phyloP scores from a whole-genome alignment of 1,140 invertebrate species.

The Habropoda laboriosa region DNA sequence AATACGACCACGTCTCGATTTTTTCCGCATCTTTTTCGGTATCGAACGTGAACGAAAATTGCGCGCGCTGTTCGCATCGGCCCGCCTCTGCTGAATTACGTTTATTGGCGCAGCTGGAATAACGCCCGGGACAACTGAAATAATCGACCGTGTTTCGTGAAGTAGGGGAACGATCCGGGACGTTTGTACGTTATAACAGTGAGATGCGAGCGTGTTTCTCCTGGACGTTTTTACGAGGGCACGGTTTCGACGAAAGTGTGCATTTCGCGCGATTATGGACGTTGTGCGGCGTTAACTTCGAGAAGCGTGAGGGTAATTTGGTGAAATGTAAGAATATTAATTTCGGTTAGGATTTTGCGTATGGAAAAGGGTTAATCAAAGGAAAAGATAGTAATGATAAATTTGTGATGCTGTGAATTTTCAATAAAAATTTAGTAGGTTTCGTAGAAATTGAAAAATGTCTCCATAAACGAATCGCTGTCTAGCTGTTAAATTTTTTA shows the following conservation, averaged over 20 bases:
- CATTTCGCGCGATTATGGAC: slow-evolving; percentile 18
- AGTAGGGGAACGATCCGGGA: too few species aligned
- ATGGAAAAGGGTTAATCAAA: too few species aligned
- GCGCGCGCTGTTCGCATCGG: neutral
- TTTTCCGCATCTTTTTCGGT: slow-evolving; percentile 31
- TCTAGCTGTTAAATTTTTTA: too few species aligned
- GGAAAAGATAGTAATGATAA: too few species aligned
- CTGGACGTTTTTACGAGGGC: slow-evolving; percentile 26
- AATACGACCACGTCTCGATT: slow-evolving; percentile 39
- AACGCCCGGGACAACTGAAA: neutral
- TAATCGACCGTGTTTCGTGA: neutral
- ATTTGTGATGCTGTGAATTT: too few species aligned
- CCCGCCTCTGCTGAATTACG: slow-evolving; percentile 24
- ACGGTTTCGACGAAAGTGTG: slow-evolving; percentile 1
- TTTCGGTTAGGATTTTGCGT: too few species aligned
- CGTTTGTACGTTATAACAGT: slow-evolving; percentile 14
- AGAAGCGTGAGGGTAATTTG: neutral
- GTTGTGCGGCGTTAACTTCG: neutral
- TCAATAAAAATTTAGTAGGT: too few species aligned
- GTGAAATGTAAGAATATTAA: neutral
- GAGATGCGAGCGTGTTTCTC: neutral
- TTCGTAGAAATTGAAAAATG: too few species aligned
- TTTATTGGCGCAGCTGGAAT: slow-evolving; percentile 32
- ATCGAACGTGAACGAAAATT: slow-evolving; percentile 5
- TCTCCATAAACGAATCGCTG: too few species aligned